phyloP scores from a whole-genome alignment of 2,797 vertebrate genomes.

The Sebastes trivittatus region DNA sequence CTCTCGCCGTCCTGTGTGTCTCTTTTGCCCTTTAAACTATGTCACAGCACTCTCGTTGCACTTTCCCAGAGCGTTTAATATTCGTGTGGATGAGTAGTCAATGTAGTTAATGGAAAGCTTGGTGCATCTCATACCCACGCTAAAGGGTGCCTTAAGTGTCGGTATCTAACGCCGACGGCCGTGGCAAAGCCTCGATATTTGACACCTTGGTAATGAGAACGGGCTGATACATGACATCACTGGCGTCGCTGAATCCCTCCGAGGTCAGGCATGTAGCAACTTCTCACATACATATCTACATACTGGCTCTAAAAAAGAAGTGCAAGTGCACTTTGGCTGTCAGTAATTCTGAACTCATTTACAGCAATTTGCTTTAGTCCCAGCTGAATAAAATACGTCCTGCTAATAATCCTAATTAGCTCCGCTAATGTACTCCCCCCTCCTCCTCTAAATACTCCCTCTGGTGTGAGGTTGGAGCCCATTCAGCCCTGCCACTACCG shows the following conservation, averaged over 20 bases:
- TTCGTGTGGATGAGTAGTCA: rapidly evolving
- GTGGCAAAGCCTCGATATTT: not conserved
- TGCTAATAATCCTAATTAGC: constrained; percentile 80
- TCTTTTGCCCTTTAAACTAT: not conserved
- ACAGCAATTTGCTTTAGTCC: constrained; percentile 76
- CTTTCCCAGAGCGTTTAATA: too few species aligned
- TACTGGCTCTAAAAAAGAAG: not conserved
- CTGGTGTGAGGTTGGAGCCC: constrained; percentile 44
- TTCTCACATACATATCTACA: not conserved
- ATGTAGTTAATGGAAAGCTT: too few species aligned
- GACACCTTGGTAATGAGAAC: too few species aligned
- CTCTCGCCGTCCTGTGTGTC: too few species aligned
- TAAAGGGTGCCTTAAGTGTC: not conserved
- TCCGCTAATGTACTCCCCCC: constrained; percentile 65
- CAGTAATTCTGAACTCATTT: constrained; percentile 55
- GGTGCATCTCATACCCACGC: too few species aligned
- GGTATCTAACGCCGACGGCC: not conserved
- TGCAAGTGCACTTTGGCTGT: constrained; percentile 12
- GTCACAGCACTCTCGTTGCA: too few species aligned
- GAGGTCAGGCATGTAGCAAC: not conserved
- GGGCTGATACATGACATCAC: not conserved
- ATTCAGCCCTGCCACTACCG: constrained; percentile 31
- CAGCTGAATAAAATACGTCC: constrained; percentile 74
- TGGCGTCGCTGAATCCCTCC: not conserved
- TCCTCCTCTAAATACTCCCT: constrained; percentile 55